These are phyloP conservation scores for Branchinecta lynchi DNA, from an alignment of 1,140 invertebrate genomes.

Conservation along the genomic window DNA sequence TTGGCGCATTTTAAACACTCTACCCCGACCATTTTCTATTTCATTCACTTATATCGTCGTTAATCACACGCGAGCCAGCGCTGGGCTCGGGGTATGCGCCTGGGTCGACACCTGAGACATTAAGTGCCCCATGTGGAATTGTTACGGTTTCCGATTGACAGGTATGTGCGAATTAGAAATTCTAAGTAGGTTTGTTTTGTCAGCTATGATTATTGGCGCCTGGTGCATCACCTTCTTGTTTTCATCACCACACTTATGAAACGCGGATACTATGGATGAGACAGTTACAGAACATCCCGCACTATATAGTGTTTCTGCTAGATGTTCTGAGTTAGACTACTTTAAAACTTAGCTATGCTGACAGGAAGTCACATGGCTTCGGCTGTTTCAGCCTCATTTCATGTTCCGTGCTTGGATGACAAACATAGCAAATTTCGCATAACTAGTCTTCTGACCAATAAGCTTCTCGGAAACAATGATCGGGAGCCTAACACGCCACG, in stretches of 20 bases:
- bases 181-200: neutral
- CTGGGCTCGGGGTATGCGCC: neutral
- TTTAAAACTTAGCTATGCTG: too few relatives aligned
- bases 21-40: slow-evolving; percentile 5
- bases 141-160: neutral
- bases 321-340: too few relatives aligned
- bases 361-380: too few relatives aligned
- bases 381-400: too few relatives aligned
- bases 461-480: too few relatives aligned
- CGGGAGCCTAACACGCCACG: too few relatives aligned
- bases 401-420: too few relatives aligned
- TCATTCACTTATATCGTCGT: slow-evolving; percentile 11
- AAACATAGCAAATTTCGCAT: too few relatives aligned
- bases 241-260: neutral
- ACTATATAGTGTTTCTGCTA: too few relatives aligned
- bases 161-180: neutral
- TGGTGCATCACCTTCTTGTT: too few relatives aligned
- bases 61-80: neutral
- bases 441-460: too few relatives aligned
- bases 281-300: too few relatives aligned
- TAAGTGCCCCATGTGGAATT: neutral
- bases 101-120: neutral
- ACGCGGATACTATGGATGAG: neutral
- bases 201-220: neutral
- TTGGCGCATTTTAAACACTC: slow-evolving; percentile 11